phyloP scores from a whole-genome alignment of 1,140 invertebrate genomes.

The Tyrophagus putrescentiae region DNA sequence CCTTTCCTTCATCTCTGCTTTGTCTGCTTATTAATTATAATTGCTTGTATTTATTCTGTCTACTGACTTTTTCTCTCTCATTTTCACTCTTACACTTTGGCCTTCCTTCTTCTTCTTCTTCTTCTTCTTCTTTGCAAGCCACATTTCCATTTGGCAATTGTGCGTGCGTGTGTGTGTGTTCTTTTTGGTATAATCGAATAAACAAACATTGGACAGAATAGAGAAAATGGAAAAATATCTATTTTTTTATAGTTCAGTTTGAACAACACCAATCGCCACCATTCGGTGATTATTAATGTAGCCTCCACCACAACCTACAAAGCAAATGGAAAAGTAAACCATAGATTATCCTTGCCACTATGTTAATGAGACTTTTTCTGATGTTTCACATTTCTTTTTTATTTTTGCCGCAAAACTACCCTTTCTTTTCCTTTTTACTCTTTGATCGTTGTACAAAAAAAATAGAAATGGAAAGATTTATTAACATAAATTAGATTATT shows the following conservation, averaged over 20 bases:
- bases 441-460: neutral
- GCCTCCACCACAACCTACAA: too few relatives aligned
- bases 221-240: too few relatives aligned
- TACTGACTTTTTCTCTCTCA: neutral
- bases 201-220: neutral
- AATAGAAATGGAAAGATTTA: conserved; percentile 5
- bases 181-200: conserved; percentile 12
- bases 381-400: too few relatives aligned
- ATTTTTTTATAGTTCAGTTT: too few relatives aligned
- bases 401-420: too few relatives aligned
- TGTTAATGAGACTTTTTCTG: too few relatives aligned
- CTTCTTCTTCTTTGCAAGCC: neutral
- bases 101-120: neutral
- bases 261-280: too few relatives aligned
- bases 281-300: too few relatives aligned
- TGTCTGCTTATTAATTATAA: conserved; percentile 11
- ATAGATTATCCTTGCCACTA: too few relatives aligned
- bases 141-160: too few relatives aligned
- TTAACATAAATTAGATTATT: conserved; percentile 10
- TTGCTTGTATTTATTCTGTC: conserved; percentile 2
- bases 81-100: neutral
- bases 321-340: too few relatives aligned
- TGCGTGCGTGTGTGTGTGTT: too few relatives aligned
- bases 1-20: neutral
- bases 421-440: neutral